Percentiles rank a stretch among this genome's conserved stretches.
These are phyloP conservation scores for Malacoraja senta DNA, from an alignment of 2,797 vertebrate genomes.

Conservation along the genomic window DNA sequence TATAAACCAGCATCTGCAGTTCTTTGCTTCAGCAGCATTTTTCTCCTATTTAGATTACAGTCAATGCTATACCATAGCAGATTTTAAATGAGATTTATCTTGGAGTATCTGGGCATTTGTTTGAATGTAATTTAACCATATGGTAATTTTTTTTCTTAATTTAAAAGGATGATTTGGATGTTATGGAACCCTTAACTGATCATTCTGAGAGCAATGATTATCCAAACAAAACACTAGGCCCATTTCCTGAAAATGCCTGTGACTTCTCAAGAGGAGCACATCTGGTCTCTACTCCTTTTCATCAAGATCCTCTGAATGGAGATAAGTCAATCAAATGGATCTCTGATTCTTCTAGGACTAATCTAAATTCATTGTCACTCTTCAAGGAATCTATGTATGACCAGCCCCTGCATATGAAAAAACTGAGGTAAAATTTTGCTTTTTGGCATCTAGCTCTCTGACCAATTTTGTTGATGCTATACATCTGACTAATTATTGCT, in stretches of 20 bases:
- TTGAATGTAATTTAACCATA: background rate
- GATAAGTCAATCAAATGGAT: conserved; percentile 48
- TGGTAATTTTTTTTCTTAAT: background rate
- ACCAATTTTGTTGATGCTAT: background rate
- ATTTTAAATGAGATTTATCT: background rate
- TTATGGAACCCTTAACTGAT: conserved; percentile 59
- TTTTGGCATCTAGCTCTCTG: background rate
- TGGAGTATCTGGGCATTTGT: background rate
- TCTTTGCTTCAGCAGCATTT: no score
- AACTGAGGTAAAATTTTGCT: conserved; percentile 62
- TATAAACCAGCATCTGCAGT: no score
- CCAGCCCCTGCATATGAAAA: conserved; percentile 48
- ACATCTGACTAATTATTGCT: background rate
- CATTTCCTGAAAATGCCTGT: conserved; percentile 68
- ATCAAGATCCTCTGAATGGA: conserved; percentile 50
- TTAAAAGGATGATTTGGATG: conserved; percentile 58
- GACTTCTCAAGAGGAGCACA: conserved; percentile 67
- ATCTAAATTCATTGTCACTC: conserved; percentile 37
- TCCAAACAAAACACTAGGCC: conserved; percentile 62
- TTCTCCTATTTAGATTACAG: background rate
- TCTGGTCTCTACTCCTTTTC: conserved; percentile 69
- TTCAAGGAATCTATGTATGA: conserved; percentile 38
- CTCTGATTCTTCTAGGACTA: conserved; percentile 36
- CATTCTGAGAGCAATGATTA: conserved; percentile 61
- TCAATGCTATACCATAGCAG: background rate